Evolutionary conservation across 2,888 invertebrate species (phyloP), one percentile per base, ranked within the genome.

Genomic region (Stenichneumon culpator): DNA sequence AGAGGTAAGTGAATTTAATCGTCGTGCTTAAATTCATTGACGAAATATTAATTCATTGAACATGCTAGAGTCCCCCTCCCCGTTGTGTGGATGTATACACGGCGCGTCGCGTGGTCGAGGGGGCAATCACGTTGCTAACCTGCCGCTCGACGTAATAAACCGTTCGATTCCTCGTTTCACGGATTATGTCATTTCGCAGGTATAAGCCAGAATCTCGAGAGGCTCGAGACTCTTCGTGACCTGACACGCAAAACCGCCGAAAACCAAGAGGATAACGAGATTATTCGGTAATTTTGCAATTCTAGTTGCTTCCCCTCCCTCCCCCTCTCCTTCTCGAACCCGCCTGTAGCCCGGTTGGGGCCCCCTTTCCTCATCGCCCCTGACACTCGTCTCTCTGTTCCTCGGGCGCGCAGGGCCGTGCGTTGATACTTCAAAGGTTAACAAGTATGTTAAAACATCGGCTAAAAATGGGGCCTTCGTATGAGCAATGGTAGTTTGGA

Each of bases 201-300:
- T 91, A 96, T 97, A 90, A 95, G 96, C 91, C 97, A 97, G 94
- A 97, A 97, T 94, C 96, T 97, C 93, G 97, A 97, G 94, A 96
- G 97, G 93, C 95, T 97, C 91, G 97, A 97, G 90, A 96, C 96
- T 92, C 95, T 97, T 83, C 96, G 97, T 92, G 96, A 97, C 91
- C 95, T 96, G 88, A 95, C 96, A 90, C 96, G 96, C 90, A 97
- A 96, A 94, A 95, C 95, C 77, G 95, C 96, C 89, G 96, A 97
- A 90, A 95, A 95, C 77, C 96, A 96, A 50, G 90, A 92, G 82
- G 85, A 86, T 94, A 96, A 96, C 89, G 96, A 96, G 94, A 95
- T 96, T 91, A 94, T 95, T 92, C 96, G 95, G 97, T 97, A 95
- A 95, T 93, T 91, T 65, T n/a, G 88, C 70, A 82, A 44, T 83